These are phyloP conservation scores for Pelobates cultripes DNA, from an alignment of 2,797 vertebrate species.

Conservation along the genomic window DNA sequence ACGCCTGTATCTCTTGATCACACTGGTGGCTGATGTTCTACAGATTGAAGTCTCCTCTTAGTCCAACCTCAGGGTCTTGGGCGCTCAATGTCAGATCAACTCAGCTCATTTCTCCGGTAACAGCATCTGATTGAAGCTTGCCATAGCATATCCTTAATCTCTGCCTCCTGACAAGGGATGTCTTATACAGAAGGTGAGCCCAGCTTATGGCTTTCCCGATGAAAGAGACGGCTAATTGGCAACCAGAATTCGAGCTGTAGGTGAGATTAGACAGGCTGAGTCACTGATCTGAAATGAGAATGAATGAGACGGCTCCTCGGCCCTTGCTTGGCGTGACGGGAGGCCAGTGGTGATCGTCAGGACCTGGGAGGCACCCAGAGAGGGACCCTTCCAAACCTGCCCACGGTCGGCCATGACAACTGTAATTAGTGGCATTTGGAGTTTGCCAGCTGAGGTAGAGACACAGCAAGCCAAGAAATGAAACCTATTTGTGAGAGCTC, in stretches of 20 bases:
- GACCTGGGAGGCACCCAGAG: not conserved
- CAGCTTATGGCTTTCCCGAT: not conserved
- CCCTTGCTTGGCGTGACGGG: not conserved
- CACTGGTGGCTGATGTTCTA: not conserved
- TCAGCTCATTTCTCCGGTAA: constrained; percentile 53
- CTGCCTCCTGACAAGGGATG: not conserved
- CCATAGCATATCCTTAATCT: not conserved
- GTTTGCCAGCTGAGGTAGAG: not conserved
- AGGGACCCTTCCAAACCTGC: not conserved
- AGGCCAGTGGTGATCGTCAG: too few relatives aligned
- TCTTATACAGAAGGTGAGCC: not conserved
- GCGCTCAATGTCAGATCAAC: not conserved
- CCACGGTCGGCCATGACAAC: not conserved
- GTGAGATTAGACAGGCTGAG: not conserved
- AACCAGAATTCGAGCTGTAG: not conserved
- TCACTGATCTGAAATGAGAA: not conserved
- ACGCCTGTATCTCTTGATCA: too few relatives aligned
- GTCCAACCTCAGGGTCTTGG: not conserved
- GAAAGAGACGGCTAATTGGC: not conserved
- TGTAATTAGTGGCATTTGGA: not conserved
- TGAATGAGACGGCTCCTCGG: not conserved
- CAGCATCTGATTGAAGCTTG: constrained; percentile 49
- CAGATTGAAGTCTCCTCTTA: not conserved
- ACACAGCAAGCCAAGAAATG: not conserved
- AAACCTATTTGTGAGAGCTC: not conserved